Evolutionary conservation across 2,797 vertebrate species (phyloP), one percentile per base, ranked within the genome.

Genomic region (Pelobates cultripes): DNA sequence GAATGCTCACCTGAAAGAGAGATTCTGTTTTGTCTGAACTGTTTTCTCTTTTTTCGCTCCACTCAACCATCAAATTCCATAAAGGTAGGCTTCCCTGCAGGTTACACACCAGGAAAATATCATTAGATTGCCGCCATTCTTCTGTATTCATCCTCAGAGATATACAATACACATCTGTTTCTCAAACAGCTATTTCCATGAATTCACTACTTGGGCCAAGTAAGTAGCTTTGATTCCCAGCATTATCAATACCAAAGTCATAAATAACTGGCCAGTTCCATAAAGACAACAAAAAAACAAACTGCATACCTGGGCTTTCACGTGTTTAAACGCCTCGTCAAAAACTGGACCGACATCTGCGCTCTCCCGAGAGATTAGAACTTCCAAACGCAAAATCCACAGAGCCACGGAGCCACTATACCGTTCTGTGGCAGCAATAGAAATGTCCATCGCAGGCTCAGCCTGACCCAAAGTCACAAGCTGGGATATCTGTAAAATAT

Each of bases 1-100:
- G 47, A 51, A 51, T 51, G 41, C 13, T 4, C 92, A 99, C 98
- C 97, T 97, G 92, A 87, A 96, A 98, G 68, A 98, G 61, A 4
- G 90, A 88, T 81, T 97, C 95, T 0, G 96, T 97, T 74, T 95
- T 91, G 53, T 95, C 93, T 0, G 90, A 88, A 83, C 86, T 91
- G 86, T 93, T 89, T 72, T 60, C 61, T 4, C 86, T 82, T 28
- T 78, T 80, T 84, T 89, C 88, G 70, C 96, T 98, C 97, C 97
- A 99, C 83, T 96, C 92, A 45, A 94, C 88, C 93, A 93, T 94
- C 73, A 97, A 91, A 85, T 87, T 91, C 97, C 97, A 98, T 45
- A 99, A 74, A 0, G 95, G 92, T 43, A 97, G 89, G 87, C 93
- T 92, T 77, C 94, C 95, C 97, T 99, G 45, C 10, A 43, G 70